A percentile compares a stretch with the other conserved stretches of the same genome.
These are phyloP conservation scores for Ophioderma brevispina DNA, from an alignment of 35 echinoderm and acorn worm genomes.

Conservation along the genomic window DNA sequence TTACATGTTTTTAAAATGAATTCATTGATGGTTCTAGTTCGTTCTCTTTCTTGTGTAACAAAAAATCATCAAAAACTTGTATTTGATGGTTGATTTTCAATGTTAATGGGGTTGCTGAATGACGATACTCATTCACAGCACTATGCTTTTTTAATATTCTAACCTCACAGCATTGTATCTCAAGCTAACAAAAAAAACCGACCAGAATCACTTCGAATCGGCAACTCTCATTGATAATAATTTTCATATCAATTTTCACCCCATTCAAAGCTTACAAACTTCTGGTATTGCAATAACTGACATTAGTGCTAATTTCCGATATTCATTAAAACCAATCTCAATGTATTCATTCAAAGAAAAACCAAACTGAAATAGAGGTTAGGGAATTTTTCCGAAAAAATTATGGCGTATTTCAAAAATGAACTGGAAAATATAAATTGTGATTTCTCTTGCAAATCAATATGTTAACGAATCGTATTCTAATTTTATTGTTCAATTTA, in stretches of 20 bases:
- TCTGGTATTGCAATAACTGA: conserved; percentile 1
- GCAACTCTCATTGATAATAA: no score
- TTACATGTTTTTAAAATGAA: not conserved
- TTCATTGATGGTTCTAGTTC: not conserved
- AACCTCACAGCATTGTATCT: not conserved
- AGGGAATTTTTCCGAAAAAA: not conserved
- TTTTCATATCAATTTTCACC: not conserved
- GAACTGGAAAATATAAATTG: not conserved
- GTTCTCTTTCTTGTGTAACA: not conserved
- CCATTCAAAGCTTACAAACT: not conserved
- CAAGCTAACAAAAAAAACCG: not conserved
- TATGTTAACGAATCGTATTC: not conserved
- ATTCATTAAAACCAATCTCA: not conserved
- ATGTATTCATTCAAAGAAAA: not conserved
- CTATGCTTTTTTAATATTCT: not conserved
- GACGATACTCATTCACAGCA: not conserved
- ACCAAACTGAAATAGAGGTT: not conserved
- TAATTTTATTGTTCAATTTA: not conserved
- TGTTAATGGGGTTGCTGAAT: not conserved
- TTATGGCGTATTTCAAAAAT: not conserved
- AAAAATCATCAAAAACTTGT: not conserved
- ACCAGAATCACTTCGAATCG: not conserved
- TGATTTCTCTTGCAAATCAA: not conserved
- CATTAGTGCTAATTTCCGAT: not conserved
- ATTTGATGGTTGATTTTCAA: not conserved